phyloP scores from a whole-genome alignment of 2,888 invertebrate species.

The Pseudolycoriella hygida region DNA sequence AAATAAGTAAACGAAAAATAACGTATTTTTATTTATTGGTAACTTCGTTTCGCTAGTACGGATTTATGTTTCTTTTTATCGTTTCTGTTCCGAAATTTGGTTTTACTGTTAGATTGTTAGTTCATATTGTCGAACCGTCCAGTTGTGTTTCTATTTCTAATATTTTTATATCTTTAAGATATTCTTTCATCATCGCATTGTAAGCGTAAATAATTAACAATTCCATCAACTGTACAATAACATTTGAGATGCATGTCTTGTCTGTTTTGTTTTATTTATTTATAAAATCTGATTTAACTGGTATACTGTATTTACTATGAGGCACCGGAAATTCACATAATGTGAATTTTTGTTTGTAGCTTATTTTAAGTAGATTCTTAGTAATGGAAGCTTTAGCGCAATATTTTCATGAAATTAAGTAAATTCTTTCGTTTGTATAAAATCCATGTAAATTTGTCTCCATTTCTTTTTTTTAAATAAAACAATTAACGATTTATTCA shows the following conservation, averaged over 20 bases:
- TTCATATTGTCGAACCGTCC: background rate
- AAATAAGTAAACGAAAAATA: no score
- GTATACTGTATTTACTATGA: no score
- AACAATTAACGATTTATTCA: background rate
- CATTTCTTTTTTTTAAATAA: background rate
- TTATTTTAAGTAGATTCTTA: no score
- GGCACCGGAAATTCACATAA: no score
- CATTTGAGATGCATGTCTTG: background rate
- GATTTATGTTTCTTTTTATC: background rate
- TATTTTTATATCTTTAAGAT: background rate
- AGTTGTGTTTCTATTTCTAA: background rate
- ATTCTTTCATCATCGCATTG: background rate
- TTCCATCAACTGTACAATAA: background rate
- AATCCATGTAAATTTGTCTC: background rate
- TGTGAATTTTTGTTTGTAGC: no score
- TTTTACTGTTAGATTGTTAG: background rate
- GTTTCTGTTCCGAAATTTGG: no score
- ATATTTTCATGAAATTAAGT: no score
- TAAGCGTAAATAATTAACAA: constrained; percentile 1
- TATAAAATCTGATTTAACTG: background rate
- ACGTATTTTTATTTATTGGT: background rate
- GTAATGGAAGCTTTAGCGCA: no score
- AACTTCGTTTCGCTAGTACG: constrained; percentile 1
- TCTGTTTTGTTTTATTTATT: background rate
- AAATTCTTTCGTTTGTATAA: background rate